These are phyloP conservation scores for Aurelia sp. DNA, from an alignment of 30 jellyfish, hydroid and myxozoan species.

Conservation along the genomic window DNA sequence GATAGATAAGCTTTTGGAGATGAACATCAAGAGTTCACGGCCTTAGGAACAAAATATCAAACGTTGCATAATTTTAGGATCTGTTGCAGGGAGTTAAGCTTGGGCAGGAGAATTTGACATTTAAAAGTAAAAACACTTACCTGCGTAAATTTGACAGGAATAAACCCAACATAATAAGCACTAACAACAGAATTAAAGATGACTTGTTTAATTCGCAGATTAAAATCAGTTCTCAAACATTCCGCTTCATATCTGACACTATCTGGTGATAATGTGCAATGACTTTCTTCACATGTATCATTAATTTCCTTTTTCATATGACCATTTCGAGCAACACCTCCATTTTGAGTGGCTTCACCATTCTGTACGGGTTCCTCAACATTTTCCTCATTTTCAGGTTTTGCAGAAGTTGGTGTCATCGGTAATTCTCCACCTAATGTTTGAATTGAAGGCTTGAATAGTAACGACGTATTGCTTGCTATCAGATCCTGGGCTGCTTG, in stretches of 20 bases:
- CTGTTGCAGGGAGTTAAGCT: no score
- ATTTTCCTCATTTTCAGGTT: constrained; percentile 27
- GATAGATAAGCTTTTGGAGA: no score
- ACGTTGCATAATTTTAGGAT: no score
- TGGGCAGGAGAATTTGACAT: no score
- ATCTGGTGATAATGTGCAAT: constrained; percentile 94
- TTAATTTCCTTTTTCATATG: constrained; percentile 3
- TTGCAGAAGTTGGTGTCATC: constrained; percentile 13
- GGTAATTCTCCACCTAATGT: constrained; percentile 24
- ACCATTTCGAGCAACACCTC: constrained; percentile 21
- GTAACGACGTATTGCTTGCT: constrained; percentile 80
- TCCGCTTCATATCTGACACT: constrained; percentile 96
- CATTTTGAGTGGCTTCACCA: constrained; percentile 49
- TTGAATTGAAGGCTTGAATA: constrained; percentile 72
- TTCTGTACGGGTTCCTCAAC: constrained; percentile 35
- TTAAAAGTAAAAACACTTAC: constrained; percentile 20
- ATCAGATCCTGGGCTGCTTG: constrained; percentile 83
- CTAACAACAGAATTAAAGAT: constrained; percentile 91
- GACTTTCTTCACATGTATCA: constrained; percentile 59
- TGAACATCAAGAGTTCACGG: no score
- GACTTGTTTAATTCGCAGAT: constrained; percentile 89
- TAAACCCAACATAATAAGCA: constrained; percentile 94
- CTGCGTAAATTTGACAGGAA: constrained; percentile 97
- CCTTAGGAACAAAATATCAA: no score
- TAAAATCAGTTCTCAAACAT: constrained; percentile 91